Percentiles rank a stretch among this genome's conserved stretches.
phyloP scores from a whole-genome alignment of 1,140 invertebrate species.

The Leptinotarsa undecemlineata region DNA sequence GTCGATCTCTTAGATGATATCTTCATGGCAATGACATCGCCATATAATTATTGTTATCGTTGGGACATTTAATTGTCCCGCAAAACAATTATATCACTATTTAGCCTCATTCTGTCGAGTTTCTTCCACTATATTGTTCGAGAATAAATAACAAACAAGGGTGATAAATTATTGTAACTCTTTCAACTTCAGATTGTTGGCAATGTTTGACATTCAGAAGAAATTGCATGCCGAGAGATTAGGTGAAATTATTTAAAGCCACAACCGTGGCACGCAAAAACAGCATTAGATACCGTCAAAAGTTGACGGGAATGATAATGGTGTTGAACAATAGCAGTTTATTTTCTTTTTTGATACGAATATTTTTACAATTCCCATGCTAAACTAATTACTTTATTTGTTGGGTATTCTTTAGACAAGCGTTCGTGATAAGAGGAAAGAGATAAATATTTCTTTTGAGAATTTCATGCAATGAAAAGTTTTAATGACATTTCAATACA shows the following conservation, averaged over 20 bases:
- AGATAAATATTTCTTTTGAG: slow-evolving; percentile 19
- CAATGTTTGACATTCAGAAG: slow-evolving; percentile 30
- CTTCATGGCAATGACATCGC: no score
- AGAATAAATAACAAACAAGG: not conserved
- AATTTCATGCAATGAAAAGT: slow-evolving; percentile 33
- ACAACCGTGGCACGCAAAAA: slow-evolving; percentile 28
- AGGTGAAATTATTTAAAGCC: slow-evolving; percentile 33
- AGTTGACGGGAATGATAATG: slow-evolving; percentile 25
- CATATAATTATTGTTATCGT: no score
- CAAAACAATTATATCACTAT: no score
- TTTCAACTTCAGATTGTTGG: slow-evolving; percentile 5
- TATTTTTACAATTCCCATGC: not conserved
- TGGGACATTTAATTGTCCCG: no score
- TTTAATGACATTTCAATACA: slow-evolving; percentile 33
- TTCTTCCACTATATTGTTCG: not conserved
- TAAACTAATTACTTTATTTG: slow-evolving; percentile 2
- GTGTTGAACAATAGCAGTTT: slow-evolving; percentile 34
- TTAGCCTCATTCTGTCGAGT: no score
- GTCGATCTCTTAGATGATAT: no score
- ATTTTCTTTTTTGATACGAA: slow-evolving; percentile 10
- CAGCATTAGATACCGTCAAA: slow-evolving; percentile 37
- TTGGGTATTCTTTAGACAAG: not conserved
- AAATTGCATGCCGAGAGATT: slow-evolving; percentile 29
- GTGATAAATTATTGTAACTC: slow-evolving; percentile 6
- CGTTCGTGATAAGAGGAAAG: not conserved